phyloP scores from a whole-genome alignment of 1,140 invertebrate species.

The Nebria ingens region DNA sequence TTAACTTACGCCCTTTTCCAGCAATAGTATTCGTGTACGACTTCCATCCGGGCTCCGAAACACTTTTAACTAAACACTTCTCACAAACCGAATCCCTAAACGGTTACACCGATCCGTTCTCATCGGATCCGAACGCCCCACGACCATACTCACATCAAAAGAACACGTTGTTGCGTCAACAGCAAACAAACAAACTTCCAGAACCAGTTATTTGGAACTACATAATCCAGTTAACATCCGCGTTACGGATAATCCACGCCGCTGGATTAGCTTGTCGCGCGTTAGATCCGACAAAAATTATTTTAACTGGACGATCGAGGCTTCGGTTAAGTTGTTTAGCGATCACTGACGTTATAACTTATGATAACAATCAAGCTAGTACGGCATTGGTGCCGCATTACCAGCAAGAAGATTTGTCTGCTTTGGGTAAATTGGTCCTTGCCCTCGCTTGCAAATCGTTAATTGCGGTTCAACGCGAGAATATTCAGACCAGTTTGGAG shows the following conservation, averaged over 20 bases:
- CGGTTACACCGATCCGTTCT: conserved; percentile 72
- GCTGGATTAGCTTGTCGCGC: conserved; percentile 49
- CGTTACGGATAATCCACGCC: conserved; percentile 81
- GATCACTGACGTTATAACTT: conserved; percentile 75
- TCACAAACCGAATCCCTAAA: conserved; percentile 52
- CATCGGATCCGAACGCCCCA: conserved; percentile 70
- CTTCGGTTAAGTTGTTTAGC: conserved; percentile 73
- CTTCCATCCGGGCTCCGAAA: conserved; percentile 84
- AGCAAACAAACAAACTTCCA: conserved; percentile 65
- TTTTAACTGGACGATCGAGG: conserved; percentile 51
- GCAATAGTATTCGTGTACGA: conserved; percentile 95
- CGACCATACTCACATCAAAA: conserved; percentile 75
- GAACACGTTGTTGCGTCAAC: conserved; percentile 59
- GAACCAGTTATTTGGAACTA: conserved; percentile 92
- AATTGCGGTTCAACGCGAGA: conserved; percentile 74
- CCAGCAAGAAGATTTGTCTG: conserved; percentile 86
- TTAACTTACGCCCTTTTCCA: conserved; percentile 36
- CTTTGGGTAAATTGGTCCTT: conserved; percentile 83
- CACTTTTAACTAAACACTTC: conserved; percentile 79
- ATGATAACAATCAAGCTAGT: conserved; percentile 49
- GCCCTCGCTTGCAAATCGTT: conserved; percentile 84
- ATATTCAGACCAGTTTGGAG: conserved; percentile 78
- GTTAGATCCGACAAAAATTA: conserved; percentile 86
- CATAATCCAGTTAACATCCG: conserved; percentile 92
- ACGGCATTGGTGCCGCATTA: conserved; percentile 62